Percentiles rank a stretch among this genome's conserved stretches.
phyloP scores from a whole-genome alignment of 2,888 invertebrate species.

The Sinopyrophorus schimmeli region DNA sequence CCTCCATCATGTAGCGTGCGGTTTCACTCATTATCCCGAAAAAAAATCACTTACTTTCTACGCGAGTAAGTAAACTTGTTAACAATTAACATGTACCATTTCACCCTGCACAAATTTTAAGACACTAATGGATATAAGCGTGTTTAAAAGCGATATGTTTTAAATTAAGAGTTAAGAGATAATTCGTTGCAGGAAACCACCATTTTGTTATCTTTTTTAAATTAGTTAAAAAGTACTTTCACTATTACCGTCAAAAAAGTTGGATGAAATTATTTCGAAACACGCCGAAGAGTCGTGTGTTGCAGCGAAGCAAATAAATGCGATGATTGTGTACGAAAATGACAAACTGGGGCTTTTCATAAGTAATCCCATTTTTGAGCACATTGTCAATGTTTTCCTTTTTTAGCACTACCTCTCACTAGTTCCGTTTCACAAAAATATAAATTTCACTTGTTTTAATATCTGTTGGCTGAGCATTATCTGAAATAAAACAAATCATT shows the following conservation, averaged over 20 bases:
- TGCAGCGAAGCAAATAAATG: slow-evolving; percentile 4
- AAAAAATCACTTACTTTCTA: slow-evolving; percentile 5
- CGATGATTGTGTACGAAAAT: slow-evolving; percentile 6
- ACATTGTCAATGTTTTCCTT: slow-evolving; percentile 20
- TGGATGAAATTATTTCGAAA: slow-evolving; percentile 21
- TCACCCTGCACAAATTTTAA: slow-evolving; percentile 30
- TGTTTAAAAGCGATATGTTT: slow-evolving; percentile 43
- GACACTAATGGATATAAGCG: slow-evolving; percentile 31
- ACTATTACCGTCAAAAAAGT: slow-evolving; percentile 5
- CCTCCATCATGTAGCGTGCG: slow-evolving; percentile 42
- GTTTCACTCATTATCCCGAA: slow-evolving; percentile 43
- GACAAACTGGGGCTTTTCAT: slow-evolving; percentile 9
- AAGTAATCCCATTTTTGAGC: slow-evolving; percentile 16
- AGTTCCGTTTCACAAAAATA: slow-evolving; percentile 23
- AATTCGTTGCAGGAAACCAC: slow-evolving; percentile 41
- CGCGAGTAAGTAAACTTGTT: slow-evolving; percentile 11
- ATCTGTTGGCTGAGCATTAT: slow-evolving; percentile 29
- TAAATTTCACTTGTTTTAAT: slow-evolving; percentile 12
- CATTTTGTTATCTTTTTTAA: too few relatives aligned
- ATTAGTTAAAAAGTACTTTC: slow-evolving; percentile 20
- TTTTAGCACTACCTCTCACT: slow-evolving; percentile 5
- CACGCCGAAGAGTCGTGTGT: slow-evolving; percentile 3
- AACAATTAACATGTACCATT: slow-evolving; percentile 21
- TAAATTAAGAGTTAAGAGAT: slow-evolving; percentile 26
- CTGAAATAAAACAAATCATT: slow-evolving; percentile 33